Evolutionary conservation across 2,113 vertebrate genomes (phyloP).

Genomic region (Vulpes vulpes): DNA sequence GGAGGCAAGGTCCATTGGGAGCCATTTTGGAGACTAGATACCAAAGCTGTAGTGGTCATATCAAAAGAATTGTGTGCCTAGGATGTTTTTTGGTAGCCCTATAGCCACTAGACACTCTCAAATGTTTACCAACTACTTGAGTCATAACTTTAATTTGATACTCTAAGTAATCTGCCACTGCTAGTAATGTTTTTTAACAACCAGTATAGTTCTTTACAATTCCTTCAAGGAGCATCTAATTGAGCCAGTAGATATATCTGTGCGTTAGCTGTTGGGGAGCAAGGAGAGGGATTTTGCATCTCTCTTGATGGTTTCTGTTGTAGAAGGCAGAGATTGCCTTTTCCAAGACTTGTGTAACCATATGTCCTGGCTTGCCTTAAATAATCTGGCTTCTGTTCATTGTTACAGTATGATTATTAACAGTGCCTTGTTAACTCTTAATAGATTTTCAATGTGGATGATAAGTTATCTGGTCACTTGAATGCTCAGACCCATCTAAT

Average conservation of each 20-base stretch:
- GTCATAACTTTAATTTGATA: background rate
- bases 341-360: background rate
- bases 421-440: background rate
- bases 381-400: background rate
- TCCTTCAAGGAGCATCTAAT: background rate
- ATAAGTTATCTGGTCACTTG: background rate
- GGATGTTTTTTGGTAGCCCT: background rate
- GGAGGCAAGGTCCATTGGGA: background rate
- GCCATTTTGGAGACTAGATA: background rate
- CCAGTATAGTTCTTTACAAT: background rate
- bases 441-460: background rate
- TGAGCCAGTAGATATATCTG: background rate
- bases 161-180: background rate
- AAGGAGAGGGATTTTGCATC: background rate
- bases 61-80: background rate
- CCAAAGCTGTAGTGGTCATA: background rate
- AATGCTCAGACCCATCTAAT: background rate
- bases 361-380: background rate
- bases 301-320: background rate
- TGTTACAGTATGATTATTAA: background rate
- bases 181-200: background rate
- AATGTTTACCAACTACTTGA: background rate
- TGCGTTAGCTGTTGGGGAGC: background rate
- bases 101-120: background rate
- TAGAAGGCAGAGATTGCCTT: background rate